Evolutionary conservation across 2,888 invertebrate species (phyloP), one percentile per base, ranked within the genome.

Genomic region (Rapana venosa): DNA sequence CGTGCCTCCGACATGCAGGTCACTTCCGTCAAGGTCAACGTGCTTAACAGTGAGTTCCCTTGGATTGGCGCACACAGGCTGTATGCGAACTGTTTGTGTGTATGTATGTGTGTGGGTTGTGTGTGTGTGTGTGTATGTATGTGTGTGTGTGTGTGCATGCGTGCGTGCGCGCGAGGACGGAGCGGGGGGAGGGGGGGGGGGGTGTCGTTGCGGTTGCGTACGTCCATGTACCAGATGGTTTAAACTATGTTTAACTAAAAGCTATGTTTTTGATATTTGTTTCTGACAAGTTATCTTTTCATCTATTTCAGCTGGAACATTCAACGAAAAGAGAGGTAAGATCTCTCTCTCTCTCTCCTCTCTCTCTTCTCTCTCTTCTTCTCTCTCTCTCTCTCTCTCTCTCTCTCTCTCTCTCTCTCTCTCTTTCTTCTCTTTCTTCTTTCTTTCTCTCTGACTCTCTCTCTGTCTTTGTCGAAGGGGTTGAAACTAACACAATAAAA

Each of bases 41-140:
- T 94, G 58, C 92, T 94, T 90, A 94, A 94, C 91, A 94, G 94
- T 94, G 92, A 93, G 94, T 93, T 47, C 79, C 79, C 11, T 35
- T 35, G 32, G 35, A 13, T 35, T 15, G 17, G 26, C 13, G 13
- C 66, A 2, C 66, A 47, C 47, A 47, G 47, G 47, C 47, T 47
- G 83, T 47, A 0, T 83, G 83, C 30, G 13, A 58, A n/a, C 11
- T 58, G 84, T 58, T 4, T 30, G 84, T 30, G n/a, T 84, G 58
- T 58, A 11, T 84, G 83, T 83, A 26, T 83, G 83, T 83, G 47
- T 35, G 79, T 81, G 35, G 32, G 79, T 81, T 35, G 79, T 81
- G 35, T 81, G 79, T 81, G 13, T 58, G 58, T 84, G n/a, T 84
- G 84, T 84, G n/a, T 84, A n/a, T 84, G 81, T 81, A 22, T 81